Conservation (phyloP, 37 sponge, comb jelly and placozoan genomes). For the Ephydatia muelleri region DNA sequence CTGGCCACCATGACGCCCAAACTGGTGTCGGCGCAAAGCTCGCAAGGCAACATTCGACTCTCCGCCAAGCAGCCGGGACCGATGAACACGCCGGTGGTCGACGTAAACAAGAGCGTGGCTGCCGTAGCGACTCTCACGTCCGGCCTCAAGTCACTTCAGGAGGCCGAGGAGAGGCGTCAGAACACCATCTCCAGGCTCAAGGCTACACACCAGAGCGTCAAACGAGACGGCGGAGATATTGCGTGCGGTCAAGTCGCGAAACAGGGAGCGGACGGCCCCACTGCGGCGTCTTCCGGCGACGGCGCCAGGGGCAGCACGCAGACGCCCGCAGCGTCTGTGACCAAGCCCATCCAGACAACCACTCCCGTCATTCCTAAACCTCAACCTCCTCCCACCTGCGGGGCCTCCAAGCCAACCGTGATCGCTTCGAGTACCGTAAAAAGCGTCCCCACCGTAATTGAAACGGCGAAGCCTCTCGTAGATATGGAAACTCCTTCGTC, state of each 20-base stretch:
- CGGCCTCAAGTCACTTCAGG: constrained; percentile 14
- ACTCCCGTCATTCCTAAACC: not conserved
- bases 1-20: constrained; percentile 34
- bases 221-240: not conserved
- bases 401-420: not conserved
- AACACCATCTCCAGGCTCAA: constrained; percentile 37
- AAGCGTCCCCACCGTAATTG: not conserved
- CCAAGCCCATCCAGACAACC: not conserved
- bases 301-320: not conserved
- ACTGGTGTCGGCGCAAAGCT: constrained; percentile 2
- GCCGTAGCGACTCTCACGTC: constrained; percentile 11
- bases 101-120: not conserved
- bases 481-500: not conserved
- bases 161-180: constrained; percentile 58
- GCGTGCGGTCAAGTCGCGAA: not conserved
- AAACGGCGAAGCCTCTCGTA: not conserved
- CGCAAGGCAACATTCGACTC: not conserved
- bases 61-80: not conserved
- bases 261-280: not conserved
- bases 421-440: not conserved
- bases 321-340: not conserved
- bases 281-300: not conserved
- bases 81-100: not conserved
- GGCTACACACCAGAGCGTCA: constrained; percentile 40
- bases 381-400: not conserved